A percentile compares a stretch with the other conserved stretches of the same genome.
Evolutionary conservation across 2,797 vertebrate genomes (phyloP).

Genomic region (Mus caroli): DNA sequence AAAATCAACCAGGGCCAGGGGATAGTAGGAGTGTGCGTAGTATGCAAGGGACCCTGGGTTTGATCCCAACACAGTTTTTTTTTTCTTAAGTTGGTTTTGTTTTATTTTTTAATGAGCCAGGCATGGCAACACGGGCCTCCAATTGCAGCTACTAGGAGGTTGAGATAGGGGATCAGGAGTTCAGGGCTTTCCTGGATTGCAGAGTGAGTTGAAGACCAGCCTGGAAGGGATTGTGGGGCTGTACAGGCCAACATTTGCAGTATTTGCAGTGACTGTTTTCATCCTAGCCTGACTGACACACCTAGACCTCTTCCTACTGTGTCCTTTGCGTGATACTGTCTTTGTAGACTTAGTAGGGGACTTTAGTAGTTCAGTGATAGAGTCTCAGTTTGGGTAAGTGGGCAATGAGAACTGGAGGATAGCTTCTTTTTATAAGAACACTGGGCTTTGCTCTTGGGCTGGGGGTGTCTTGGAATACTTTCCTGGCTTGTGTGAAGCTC

Average conservation of each 20-base stretch:
- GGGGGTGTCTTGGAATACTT: neutral
- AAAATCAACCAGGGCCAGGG: neutral
- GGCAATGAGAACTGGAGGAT: neutral
- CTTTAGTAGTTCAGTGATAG: conserved; percentile 23
- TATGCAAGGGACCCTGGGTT: neutral
- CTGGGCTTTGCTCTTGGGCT: neutral
- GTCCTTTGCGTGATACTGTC: conserved; percentile 25
- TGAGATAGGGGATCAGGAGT: neutral
- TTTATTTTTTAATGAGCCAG: neutral
- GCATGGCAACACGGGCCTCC: no score
- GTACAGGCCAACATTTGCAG: neutral
- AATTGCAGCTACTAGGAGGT: neutral
- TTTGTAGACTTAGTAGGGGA: neutral
- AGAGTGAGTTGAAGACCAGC: neutral
- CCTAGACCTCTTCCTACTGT: neutral
- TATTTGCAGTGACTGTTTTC: neutral
- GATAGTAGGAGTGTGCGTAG: neutral
- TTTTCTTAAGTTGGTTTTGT: neutral
- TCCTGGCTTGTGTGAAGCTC: neutral
- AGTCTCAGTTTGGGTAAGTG: neutral
- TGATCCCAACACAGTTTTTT: neutral
- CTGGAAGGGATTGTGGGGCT: neutral
- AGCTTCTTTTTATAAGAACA: neutral
- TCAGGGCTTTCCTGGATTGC: neutral
- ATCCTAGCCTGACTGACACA: neutral